phyloP scores from a whole-genome alignment of 2,113 vertebrate species.

The Urocynchramus pylzowi region DNA sequence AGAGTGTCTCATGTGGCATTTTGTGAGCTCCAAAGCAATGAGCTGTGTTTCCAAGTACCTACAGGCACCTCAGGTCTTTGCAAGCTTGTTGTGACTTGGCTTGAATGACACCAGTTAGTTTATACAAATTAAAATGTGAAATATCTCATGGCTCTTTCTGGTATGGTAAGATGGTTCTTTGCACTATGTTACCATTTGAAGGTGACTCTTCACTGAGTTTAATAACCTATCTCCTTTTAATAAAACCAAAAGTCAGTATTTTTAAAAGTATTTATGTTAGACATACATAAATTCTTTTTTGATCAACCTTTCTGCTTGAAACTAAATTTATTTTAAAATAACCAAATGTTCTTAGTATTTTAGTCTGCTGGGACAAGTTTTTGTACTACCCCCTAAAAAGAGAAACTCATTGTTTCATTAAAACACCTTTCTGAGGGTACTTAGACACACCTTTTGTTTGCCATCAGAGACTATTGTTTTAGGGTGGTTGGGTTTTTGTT shows the following conservation, averaged over 20 bases:
- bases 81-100: not conserved
- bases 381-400: not conserved
- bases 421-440: not conserved
- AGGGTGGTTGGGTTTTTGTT: not conserved
- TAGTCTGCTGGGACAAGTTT: not conserved
- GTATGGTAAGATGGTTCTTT: not conserved
- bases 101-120: not conserved
- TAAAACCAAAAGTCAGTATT: not conserved
- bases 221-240: not conserved
- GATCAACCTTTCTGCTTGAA: not conserved
- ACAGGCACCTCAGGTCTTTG: not conserved
- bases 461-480: not conserved
- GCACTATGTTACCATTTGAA: not conserved
- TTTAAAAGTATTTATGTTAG: not conserved
- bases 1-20: fast-evolving
- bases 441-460: not conserved
- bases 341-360: not conserved
- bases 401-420: not conserved
- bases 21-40: not conserved
- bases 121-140: not conserved
- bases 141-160: not conserved
- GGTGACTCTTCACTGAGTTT: not conserved
- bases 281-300: not conserved
- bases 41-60: not conserved
- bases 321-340: not conserved